phyloP scores from a whole-genome alignment of 2,888 invertebrate species.

The Xestoiulus laeticollis region DNA sequence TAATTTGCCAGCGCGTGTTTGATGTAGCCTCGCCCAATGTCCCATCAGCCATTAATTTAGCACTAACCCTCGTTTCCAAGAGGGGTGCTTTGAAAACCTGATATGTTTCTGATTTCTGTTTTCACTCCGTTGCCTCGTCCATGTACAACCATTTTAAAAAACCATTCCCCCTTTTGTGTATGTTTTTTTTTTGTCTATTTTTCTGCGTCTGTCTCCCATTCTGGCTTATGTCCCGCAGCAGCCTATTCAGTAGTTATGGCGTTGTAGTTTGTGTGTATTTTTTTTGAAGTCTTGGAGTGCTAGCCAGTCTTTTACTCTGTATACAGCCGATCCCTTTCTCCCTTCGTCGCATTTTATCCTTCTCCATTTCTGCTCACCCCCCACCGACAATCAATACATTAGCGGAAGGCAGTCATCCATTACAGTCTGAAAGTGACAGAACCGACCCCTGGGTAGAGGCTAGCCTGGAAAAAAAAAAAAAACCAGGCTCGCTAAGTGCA shows the following conservation, averaged over 20 bases:
- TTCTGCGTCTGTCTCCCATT: background rate
- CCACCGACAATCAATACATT: slow-evolving; percentile 32
- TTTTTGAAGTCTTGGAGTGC: background rate
- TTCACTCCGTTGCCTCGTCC: background rate
- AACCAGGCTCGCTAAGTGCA: slow-evolving; percentile 1
- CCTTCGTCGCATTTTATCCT: slow-evolving; percentile 22
- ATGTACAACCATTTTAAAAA: slow-evolving; percentile 2
- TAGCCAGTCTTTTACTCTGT: background rate
- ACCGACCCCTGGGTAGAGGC: background rate
- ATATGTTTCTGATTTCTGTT: background rate
- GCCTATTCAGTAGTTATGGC: slow-evolving; percentile 31
- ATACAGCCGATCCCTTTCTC: background rate
- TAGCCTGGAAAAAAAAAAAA: background rate
- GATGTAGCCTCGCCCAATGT: background rate
- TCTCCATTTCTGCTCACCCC: slow-evolving; percentile 8
- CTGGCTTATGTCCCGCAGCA: background rate
- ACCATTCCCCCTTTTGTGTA: background rate
- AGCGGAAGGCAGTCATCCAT: slow-evolving; percentile 35
- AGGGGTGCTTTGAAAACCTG: background rate
- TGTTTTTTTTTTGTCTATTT: background rate
- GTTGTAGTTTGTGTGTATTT: background rate
- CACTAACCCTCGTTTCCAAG: background rate
- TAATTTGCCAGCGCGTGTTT: background rate
- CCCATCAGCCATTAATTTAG: background rate
- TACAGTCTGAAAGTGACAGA: background rate